These are phyloP conservation scores for Malthinus seriepunctatus DNA, from an alignment of 2,888 invertebrate genomes.

Conservation along the genomic window DNA sequence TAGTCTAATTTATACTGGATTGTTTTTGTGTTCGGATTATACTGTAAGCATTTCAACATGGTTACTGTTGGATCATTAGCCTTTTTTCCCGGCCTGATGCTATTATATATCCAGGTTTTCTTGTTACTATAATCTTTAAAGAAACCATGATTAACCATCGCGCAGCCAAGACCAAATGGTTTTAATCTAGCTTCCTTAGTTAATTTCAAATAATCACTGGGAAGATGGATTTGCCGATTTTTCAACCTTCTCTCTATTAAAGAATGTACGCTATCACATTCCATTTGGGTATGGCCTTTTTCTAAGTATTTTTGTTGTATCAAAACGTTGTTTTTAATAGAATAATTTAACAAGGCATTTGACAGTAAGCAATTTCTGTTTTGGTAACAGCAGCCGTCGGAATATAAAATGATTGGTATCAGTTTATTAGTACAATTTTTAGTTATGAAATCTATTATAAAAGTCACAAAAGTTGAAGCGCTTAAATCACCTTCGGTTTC, in stretches of 20 bases:
- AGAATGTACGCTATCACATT: neutral
- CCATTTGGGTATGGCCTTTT: no score
- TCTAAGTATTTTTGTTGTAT: constrained; percentile 16
- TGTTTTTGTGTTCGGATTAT: neutral
- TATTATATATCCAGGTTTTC: neutral
- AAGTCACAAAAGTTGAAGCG: no score
- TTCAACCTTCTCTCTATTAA: neutral
- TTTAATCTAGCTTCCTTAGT: constrained; percentile 2
- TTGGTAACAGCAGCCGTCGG: constrained; percentile 22
- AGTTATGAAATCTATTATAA: no score
- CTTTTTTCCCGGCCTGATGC: neutral
- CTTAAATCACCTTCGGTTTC: no score
- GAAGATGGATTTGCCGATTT: neutral
- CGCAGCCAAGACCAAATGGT: neutral
- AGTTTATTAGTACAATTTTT: no score
- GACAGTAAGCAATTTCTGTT: constrained; percentile 21
- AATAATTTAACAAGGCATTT: constrained; percentile 18
- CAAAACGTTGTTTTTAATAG: constrained; percentile 10
- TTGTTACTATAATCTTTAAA: neutral
- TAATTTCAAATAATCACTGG: neutral
- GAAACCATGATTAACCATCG: neutral
- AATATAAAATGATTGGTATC: constrained; percentile 17
- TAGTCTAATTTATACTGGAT: constrained; percentile 1
- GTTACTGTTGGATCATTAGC: neutral
- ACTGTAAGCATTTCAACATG: neutral